These are phyloP conservation scores for Luehdorfia chinensis DNA, from an alignment of 1,140 invertebrate genomes.

Conservation along the genomic window DNA sequence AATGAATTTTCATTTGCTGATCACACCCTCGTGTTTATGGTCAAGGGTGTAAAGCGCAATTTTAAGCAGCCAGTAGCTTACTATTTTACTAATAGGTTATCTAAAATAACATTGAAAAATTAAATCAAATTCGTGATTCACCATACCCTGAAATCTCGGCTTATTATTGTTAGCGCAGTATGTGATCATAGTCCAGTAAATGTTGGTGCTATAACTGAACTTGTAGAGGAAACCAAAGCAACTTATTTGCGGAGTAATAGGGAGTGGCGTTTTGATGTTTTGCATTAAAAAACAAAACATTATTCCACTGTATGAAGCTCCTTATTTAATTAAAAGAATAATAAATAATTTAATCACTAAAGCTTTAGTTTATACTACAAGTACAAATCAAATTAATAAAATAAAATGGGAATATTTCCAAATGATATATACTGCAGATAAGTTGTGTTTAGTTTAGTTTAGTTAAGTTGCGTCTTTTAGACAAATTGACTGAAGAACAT, in stretches of 20 bases:
- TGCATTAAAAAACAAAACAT: slow-evolving; percentile 19
- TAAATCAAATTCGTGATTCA: background rate
- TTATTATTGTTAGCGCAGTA: background rate
- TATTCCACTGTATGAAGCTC: slow-evolving; percentile 27
- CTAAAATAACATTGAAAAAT: background rate
- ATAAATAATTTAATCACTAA: slow-evolving; percentile 38
- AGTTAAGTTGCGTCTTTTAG: background rate
- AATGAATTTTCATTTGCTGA: background rate
- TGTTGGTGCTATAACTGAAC: slow-evolving; percentile 27
- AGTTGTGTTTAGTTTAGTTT: too few species aligned
- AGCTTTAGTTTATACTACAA: too few species aligned
- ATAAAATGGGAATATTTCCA: background rate
- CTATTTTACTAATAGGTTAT: background rate
- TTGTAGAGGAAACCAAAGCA: slow-evolving; percentile 21
- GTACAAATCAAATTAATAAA: too few species aligned
- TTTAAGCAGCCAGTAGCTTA: background rate
- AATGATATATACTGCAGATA: background rate
- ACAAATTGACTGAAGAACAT: slow-evolving; percentile 34
- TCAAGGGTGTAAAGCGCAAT: background rate
- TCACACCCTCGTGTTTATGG: background rate
- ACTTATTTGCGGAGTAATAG: slow-evolving; percentile 11
- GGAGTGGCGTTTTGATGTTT: slow-evolving; percentile 20
- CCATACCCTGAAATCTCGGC: background rate
- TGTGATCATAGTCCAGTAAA: slow-evolving; percentile 18
- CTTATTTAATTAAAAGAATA: slow-evolving; percentile 30